phyloP scores from a whole-genome alignment of 2,888 invertebrate species.

The Lacanobia oleracea region DNA sequence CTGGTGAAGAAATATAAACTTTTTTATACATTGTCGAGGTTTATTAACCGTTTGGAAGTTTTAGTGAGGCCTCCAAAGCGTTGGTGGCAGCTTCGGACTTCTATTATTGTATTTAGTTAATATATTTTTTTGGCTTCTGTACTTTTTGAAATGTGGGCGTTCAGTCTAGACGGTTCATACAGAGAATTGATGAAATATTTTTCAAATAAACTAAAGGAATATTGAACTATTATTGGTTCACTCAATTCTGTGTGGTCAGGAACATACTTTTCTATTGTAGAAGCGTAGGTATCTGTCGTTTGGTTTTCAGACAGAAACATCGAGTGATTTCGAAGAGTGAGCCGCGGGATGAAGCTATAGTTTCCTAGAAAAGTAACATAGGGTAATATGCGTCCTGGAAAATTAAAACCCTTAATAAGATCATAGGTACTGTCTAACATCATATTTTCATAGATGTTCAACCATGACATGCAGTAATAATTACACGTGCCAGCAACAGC shows the following conservation, averaged over 20 bases:
- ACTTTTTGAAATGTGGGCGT: slow-evolving; percentile 8
- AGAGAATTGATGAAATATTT: neutral
- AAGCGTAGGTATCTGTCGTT: neutral
- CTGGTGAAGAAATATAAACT: slow-evolving; percentile 49
- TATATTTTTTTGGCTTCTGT: neutral
- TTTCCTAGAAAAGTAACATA: too few relatives aligned
- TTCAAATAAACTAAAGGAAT: neutral
- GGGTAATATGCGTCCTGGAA: too few relatives aligned
- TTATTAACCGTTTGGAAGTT: slow-evolving; percentile 53
- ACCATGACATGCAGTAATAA: too few relatives aligned
- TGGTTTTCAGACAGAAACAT: neutral
- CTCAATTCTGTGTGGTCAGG: too few relatives aligned
- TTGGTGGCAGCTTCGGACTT: slow-evolving; percentile 14
- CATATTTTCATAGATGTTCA: too few relatives aligned
- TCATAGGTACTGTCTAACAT: too few relatives aligned
- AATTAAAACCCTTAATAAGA: too few relatives aligned
- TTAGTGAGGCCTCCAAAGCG: slow-evolving; percentile 40
- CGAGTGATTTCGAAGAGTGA: too few relatives aligned
- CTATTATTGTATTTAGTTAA: slow-evolving; percentile 26
- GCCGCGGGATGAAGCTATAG: too few relatives aligned
- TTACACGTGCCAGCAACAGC: too few relatives aligned
- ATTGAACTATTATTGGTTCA: too few relatives aligned
- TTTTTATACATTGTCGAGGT: slow-evolving; percentile 59
- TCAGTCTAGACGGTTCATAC: slow-evolving; percentile 25
- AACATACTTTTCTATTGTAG: neutral